Percentiles rank a stretch among this genome's conserved stretches.
Evolutionary conservation across 2,113 vertebrate genomes (phyloP).

Genomic region (Xiphophorus couchianus): DNA sequence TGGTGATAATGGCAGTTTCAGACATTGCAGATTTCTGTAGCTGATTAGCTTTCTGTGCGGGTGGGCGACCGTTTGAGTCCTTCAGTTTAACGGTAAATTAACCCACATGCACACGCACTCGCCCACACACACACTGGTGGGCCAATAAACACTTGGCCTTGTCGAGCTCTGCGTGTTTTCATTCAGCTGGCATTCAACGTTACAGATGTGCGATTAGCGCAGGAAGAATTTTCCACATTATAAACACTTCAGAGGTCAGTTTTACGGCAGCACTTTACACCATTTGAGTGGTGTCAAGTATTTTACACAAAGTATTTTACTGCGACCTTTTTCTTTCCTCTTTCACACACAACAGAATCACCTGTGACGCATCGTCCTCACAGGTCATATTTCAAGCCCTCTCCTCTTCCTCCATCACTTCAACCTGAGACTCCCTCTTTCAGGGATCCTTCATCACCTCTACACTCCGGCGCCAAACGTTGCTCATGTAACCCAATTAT

Average conservation of each 20-base stretch:
- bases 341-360: neutral
- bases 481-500: neutral
- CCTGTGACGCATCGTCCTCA: neutral
- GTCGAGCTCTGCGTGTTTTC: conserved; percentile 5
- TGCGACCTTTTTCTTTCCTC: neutral
- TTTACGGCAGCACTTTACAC: conserved; percentile 23
- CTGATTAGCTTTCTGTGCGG: conserved; percentile 25
- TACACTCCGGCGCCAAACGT: neutral
- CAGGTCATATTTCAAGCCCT: neutral
- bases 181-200: conserved; percentile 15
- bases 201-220: conserved; percentile 30
- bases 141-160: neutral
- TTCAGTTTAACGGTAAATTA: conserved; percentile 25
- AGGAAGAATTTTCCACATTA: conserved; percentile 56
- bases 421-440: neutral
- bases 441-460: neutral
- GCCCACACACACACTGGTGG: neutral
- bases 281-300: conserved; percentile 12
- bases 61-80: neutral
- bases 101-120: neutral
- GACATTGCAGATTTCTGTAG: conserved; percentile 41
- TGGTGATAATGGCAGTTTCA: conserved; percentile 9
- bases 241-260: conserved; percentile 50
- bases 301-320: no score
- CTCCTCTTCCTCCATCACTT: neutral